Evolutionary conservation across 2,888 invertebrate genomes (phyloP).

Genomic region (Crossocerus cetratus): DNA sequence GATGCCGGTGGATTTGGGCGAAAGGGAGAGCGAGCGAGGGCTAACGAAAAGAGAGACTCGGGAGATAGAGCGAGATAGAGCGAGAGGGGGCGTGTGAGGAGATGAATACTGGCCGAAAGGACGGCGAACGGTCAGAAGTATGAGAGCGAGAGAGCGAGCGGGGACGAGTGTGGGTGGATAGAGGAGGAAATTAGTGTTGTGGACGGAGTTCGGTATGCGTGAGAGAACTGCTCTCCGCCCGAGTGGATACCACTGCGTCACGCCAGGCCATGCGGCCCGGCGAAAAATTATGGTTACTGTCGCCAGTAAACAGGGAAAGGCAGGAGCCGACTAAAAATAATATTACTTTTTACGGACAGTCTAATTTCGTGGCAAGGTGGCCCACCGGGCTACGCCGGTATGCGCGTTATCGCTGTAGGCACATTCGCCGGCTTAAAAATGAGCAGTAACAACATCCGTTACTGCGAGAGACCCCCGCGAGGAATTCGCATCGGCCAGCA

Average conservation of each 20-base stretch:
- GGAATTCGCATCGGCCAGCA: constrained; percentile 43
- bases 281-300: constrained; percentile 74
- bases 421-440: constrained; percentile 44
- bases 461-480: constrained; percentile 54
- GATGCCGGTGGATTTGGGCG: constrained; percentile 18
- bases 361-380: constrained; percentile 67
- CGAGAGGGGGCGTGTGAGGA: constrained; percentile 37
- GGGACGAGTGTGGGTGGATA: constrained; percentile 50
- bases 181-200: constrained; percentile 60
- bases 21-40: neutral
- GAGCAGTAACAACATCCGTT: constrained; percentile 55
- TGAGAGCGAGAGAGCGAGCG: constrained; percentile 31
- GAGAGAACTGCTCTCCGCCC: constrained; percentile 56
- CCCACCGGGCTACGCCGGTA: constrained; percentile 34
- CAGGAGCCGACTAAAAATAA: constrained; percentile 71
- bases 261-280: constrained; percentile 69
- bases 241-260: constrained; percentile 72
- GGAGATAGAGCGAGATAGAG: constrained; percentile 19
- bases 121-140: constrained; percentile 31
- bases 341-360: constrained; percentile 68
- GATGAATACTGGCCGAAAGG: no score
- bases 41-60: constrained; percentile 21
- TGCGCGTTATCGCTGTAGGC: constrained; percentile 40
- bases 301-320: constrained; percentile 61
- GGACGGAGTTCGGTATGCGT: constrained; percentile 67